Base-by-base conservation (phyloP, 2,888 invertebrate species). In the Callinectes sapidus region DNA sequence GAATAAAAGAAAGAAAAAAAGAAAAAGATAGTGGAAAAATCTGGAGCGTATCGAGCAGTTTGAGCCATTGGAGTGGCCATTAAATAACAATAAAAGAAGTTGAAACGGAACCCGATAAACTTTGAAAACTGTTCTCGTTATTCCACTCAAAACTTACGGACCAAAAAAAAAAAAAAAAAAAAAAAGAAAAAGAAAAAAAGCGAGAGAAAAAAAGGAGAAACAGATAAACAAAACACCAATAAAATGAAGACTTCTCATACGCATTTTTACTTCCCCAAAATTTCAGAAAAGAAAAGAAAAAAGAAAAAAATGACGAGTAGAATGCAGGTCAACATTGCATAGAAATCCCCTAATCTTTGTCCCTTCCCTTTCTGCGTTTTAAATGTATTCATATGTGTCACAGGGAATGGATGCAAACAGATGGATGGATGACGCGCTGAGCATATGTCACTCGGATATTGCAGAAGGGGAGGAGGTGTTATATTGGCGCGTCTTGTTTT, bases 361-460 rank as follows among this genome's bases (percentile, higher is more conserved):
- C n/a, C 71, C 28, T 28, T 35, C 18, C 35, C 81, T 16, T 35
- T 81, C 81, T 35, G 18, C 35, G n/a, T 32, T 35, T 81, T 32
- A 61, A 71, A 71, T 71, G 71, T 71, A 71, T 81, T 35, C 81
- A 81, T 35, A 35, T 35, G n/a, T 81, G 81, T 81, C 81, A 35
- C 18, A n/a, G 81, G 81, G 35, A 61, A 61, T 61, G 61, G 61
- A 81, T 81, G 81, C 35, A 81, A 13, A 32, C 35, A 81, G 18
- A 81, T 32, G 18, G 81, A 81, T 81, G 81, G 32, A 81, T 81
- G 35, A 35, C 81, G 35, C 35, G 71, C 32, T 77, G 28, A 81
- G 81, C 81, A 81, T 81, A 35, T 81, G 81, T 81, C 81, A 81
- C 35, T 81, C 5, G 35, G 18, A 81, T 81, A 81, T 81, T 81